Evolutionary conservation across 2,797 vertebrate genomes (phyloP), one percentile per base, ranked within the genome.

Genomic region (Macroramphosus scolopax): DNA sequence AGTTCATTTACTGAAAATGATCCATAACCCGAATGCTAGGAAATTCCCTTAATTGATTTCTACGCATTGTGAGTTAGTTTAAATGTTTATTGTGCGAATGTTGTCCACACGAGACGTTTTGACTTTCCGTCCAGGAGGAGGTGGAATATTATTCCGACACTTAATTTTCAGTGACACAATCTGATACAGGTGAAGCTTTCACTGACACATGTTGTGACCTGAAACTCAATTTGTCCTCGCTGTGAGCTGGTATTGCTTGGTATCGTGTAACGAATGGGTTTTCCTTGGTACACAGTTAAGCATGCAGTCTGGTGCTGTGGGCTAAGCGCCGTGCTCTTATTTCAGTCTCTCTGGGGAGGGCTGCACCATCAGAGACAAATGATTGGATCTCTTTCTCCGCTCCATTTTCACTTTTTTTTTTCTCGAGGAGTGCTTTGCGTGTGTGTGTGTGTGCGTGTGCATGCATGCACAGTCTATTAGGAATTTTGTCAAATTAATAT

Each of bases 341-440:
- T 85, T 80, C 83, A 66, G 37, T 4, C 47, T 86, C 88, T 82
- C 85, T 66, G 44, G 87, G 83, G 87, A 85, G 67, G 71, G 68
- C 75, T 46, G 68, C 75, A 63, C 83, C 84, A 87, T 89, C 81
- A 73, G 69, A 83, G 68, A 79, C 79, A 85, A 82, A 86, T 86
- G 83, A 89, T 87, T 91, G 85, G 89, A 87, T 88, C 71, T 78
- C 67, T 77, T 81, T 78, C 79, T 73, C 40, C 46, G 84, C 83
- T 89, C 88, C 78, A 88, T 82, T 88, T 88, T 88, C 71, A 76
- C 85, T 84, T 70, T 66, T 79, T 84, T 70, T 66, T 79, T 82
- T 83, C 71, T 80, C 70, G 76, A 47, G 63, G 68, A 82, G 74
- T 82, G 62, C 68, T 82, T 77, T 28, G 69, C 63, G 46, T 54